phyloP scores from a whole-genome alignment of 1,140 invertebrate species.

The Drosophila tsacasi region DNA sequence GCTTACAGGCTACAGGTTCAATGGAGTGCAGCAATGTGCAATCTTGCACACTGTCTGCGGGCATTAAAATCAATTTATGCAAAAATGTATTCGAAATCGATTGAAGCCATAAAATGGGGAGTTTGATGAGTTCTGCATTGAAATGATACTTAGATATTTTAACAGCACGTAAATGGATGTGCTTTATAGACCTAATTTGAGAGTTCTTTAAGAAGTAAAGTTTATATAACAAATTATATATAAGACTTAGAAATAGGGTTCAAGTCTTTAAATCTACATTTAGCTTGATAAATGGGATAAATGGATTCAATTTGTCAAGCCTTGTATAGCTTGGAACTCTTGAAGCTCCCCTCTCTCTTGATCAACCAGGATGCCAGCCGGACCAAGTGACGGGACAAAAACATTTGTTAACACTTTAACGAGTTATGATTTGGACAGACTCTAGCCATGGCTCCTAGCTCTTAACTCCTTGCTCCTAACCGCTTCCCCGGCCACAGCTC shows the following conservation, averaged over 20 bases:
- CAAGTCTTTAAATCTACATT: neutral
- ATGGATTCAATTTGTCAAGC: neutral
- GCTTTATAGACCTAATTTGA: too few species aligned
- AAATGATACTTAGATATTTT: too few species aligned
- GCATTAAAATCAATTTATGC: slow-evolving; percentile 61
- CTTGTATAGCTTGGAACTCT: neutral
- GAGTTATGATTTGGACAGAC: slow-evolving; percentile 67
- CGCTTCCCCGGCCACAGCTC: slow-evolving; percentile 3
- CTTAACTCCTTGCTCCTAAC: slow-evolving; percentile 11
- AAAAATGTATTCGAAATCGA: slow-evolving; percentile 39
- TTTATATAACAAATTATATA: too few species aligned
- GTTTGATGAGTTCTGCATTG: neutral
- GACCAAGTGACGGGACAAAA: slow-evolving; percentile 58
- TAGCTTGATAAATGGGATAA: neutral
- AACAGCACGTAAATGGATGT: too few species aligned
- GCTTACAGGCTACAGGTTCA: slow-evolving; percentile 8
- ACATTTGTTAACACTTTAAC: slow-evolving; percentile 85
- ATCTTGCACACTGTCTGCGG: slow-evolving; percentile 33
- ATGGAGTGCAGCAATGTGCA: slow-evolving; percentile 25
- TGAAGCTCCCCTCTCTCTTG: neutral
- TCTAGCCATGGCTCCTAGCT: slow-evolving; percentile 15
- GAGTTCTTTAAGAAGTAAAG: too few species aligned
- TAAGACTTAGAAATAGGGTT: too few species aligned
- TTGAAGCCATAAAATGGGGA: slow-evolving; percentile 6
- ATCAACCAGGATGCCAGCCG: slow-evolving; percentile 41